Percentiles rank a stretch among this genome's conserved stretches.
Evolutionary conservation across 2,888 invertebrate species (phyloP).

Genomic region (Drosophila vallismaia): DNA sequence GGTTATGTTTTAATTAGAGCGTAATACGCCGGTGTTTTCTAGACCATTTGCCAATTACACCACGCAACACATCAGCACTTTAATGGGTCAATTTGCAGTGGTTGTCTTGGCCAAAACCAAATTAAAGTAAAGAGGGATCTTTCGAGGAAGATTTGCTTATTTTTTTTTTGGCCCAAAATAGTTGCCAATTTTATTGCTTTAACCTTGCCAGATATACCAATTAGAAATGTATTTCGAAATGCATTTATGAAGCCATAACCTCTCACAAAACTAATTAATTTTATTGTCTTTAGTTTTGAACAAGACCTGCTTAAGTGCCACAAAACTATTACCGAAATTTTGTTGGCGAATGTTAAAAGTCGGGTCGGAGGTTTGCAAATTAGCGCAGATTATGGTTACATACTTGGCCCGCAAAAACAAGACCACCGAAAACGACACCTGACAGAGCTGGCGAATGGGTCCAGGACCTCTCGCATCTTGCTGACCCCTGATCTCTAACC

Average conservation of each 20-base stretch:
- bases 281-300: not conserved
- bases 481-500: conserved; percentile 4
- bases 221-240: not conserved
- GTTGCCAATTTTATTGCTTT: not conserved
- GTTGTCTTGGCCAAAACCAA: too few relatives aligned
- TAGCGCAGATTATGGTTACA: conserved; percentile 46
- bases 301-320: not conserved
- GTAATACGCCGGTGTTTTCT: conserved; percentile 28
- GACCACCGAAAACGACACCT: conserved; percentile 39
- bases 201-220: not conserved
- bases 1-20: conserved; percentile 57
- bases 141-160: not conserved
- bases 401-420: conserved; percentile 1
- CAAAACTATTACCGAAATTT: not conserved
- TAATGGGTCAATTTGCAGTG: not conserved
- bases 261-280: not conserved
- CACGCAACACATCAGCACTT: not conserved
- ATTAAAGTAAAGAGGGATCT: too few relatives aligned
- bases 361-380: conserved; percentile 28
- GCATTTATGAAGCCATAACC: too few relatives aligned
- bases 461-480: not conserved
- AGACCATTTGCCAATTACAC: conserved; percentile 1
- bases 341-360: conserved; percentile 7
- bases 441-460: conserved; percentile 4
- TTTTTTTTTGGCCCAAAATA: too few relatives aligned